Evolutionary conservation across 2,113 vertebrate species (phyloP).

Genomic region (Propithecus coquereli): DNA sequence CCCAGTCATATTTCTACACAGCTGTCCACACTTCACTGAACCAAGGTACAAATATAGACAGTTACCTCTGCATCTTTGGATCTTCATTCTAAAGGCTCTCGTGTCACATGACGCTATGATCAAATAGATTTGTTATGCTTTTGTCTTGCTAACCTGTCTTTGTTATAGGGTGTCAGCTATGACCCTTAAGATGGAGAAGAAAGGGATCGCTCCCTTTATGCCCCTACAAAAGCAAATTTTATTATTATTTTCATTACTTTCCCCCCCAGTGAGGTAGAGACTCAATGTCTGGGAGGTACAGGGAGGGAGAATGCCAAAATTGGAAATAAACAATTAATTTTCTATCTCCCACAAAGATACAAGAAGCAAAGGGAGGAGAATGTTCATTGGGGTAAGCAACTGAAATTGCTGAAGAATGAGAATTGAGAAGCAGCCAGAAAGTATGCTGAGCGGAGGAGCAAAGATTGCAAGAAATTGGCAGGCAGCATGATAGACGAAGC

Average conservation of each 20-base stretch:
- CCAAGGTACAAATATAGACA: neutral
- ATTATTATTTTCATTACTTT: neutral
- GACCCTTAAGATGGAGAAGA: neutral
- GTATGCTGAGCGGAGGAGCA: slow-evolving; percentile 43
- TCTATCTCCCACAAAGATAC: neutral
- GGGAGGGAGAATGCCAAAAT: slow-evolving; percentile 12
- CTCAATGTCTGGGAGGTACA: neutral
- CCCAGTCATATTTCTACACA: neutral
- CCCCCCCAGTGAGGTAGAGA: neutral
- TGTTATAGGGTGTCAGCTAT: neutral
- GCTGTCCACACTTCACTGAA: neutral
- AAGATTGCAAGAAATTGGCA: slow-evolving; percentile 72
- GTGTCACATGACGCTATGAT: neutral
- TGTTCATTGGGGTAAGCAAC: slow-evolving; percentile 52
- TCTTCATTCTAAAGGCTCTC: neutral
- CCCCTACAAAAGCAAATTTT: neutral
- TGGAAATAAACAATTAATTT: neutral
- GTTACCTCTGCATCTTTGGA: neutral
- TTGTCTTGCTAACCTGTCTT: neutral
- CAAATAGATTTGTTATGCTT: neutral
- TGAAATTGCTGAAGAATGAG: slow-evolving; percentile 69
- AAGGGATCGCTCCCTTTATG: neutral
- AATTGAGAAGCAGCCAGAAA: slow-evolving; percentile 55
- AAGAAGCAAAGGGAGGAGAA: slow-evolving; percentile 33
- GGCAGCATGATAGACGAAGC: slow-evolving; percentile 53